phyloP scores from a whole-genome alignment of 1,140 invertebrate genomes.

The Meloidogyne hapla region DNA sequence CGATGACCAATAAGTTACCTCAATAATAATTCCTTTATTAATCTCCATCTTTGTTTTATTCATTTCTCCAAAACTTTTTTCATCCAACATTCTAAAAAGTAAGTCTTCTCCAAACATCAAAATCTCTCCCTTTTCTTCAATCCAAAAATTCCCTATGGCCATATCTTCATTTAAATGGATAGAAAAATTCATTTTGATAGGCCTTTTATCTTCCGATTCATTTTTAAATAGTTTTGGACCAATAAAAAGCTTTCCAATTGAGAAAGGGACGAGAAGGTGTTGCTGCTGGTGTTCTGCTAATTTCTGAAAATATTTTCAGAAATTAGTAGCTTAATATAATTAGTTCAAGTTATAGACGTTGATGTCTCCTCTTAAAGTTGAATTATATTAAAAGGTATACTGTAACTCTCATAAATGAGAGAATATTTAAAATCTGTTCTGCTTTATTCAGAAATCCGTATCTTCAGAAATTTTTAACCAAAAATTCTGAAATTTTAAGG shows the following conservation, averaged over 20 bases:
- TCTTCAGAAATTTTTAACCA: background rate
- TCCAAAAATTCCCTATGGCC: background rate
- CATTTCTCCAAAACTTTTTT: background rate
- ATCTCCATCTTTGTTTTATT: background rate
- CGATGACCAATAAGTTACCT: too few relatives aligned
- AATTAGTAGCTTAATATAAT: background rate
- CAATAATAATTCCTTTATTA: background rate
- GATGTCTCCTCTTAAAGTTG: too few relatives aligned
- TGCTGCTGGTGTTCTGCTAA: background rate
- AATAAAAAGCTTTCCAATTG: conserved; percentile 2
- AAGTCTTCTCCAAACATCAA: background rate
- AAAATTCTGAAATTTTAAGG: background rate
- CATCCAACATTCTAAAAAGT: background rate
- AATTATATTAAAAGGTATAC: too few relatives aligned
- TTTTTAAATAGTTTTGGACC: background rate
- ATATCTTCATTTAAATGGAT: background rate
- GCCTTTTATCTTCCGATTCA: background rate
- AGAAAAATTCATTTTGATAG: background rate
- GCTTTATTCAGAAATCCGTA: too few relatives aligned
- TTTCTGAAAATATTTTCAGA: background rate
- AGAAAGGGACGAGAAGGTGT: background rate
- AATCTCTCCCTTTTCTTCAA: background rate
- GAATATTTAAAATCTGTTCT: too few relatives aligned
- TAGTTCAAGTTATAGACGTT: too few relatives aligned
- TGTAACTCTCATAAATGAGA: too few relatives aligned